Evolutionary conservation across 1,140 invertebrate species (phyloP), one percentile per base, ranked within the genome.

Genomic region (Planococcus citri): DNA sequence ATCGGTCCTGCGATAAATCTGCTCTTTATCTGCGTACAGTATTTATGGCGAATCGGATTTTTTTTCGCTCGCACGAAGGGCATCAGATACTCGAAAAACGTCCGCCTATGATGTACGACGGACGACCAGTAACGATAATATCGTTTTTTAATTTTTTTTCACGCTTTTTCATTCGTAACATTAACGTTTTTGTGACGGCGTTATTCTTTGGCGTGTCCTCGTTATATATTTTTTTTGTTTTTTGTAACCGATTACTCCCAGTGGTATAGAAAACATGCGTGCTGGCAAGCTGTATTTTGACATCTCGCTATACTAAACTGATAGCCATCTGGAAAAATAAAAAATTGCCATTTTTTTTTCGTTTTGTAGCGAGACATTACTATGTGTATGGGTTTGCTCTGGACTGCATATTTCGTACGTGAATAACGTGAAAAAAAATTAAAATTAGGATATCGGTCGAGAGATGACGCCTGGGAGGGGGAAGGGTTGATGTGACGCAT

Each of bases 81-180:
- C 17, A 51, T 9, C 2, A 4, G 41, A 51, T 51, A 17, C 6
- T 6, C n/a, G 12, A 14, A 17, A 51, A 9, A n/a, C 17, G 41
- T 51, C 41, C 12, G 41, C 41, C 41, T 51, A 51, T 51, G 41
- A 51, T 51, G 41, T 51, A 51, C 41, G 41, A 51, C 41, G 41
- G 17, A 17, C 41, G n/a, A n/a, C n/a, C n/a, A n/a, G n/a, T n/a
- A 17, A 51, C n/a, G n/a, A n/a, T 51, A 51, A 51, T 51, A 51
- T 51, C 41, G 41, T 51, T 51, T 51, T 51, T 51, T 51, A 51
- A 51, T 51, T 51, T 51, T 51, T 51, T 33, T 51, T 51, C n/a
- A 51, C 41, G 41, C 41, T 51, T 51, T 51, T 51, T 51, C 3
- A 3, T 3, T 3, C 29, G 41, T 6, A 9, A 51, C 41, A n/a